Conservation (phyloP, 2,888 invertebrate genomes). For the Pollenia labialis region DNA sequence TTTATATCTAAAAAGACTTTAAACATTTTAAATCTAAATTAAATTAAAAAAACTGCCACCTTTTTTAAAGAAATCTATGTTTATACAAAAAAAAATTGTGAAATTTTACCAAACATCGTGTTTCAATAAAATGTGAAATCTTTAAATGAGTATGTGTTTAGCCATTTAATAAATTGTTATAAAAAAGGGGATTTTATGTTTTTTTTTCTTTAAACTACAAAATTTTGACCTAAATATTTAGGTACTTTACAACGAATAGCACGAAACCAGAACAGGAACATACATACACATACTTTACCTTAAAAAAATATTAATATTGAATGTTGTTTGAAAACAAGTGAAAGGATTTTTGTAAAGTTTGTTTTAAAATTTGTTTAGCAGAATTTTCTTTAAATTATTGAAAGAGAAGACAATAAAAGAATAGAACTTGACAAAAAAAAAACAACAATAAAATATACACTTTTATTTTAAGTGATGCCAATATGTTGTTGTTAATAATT, state of each 20-base stretch:
- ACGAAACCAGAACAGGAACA: constrained; percentile 32
- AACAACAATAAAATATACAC: not conserved
- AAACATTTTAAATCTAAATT: constrained; percentile 13
- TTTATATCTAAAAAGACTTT: constrained; percentile 41
- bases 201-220: constrained; percentile 11
- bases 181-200: constrained; percentile 11
- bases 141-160: not conserved
- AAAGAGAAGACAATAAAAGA: constrained; percentile 23
- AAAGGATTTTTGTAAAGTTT: constrained; percentile 58
- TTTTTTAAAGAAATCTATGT: not conserved
- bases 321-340: constrained; percentile 37
- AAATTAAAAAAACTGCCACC: constrained; percentile 46
- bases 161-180: not conserved
- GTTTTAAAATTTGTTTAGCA: constrained; percentile 19
- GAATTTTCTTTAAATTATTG: constrained; percentile 3
- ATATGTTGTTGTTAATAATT: not conserved
- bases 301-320: constrained; percentile 17
- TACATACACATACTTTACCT: constrained; percentile 40
- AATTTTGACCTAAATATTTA: constrained; percentile 67
- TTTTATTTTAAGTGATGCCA: constrained; percentile 33
- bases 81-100: no score
- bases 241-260: constrained; percentile 2
- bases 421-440: constrained; percentile 6
- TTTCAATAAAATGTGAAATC: no score
- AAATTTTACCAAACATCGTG: no score